A percentile compares a stretch with the other conserved stretches of the same genome.
These are phyloP conservation scores for Scaptomyza graminum DNA, from an alignment of 1,140 invertebrate species.

Conservation along the genomic window DNA sequence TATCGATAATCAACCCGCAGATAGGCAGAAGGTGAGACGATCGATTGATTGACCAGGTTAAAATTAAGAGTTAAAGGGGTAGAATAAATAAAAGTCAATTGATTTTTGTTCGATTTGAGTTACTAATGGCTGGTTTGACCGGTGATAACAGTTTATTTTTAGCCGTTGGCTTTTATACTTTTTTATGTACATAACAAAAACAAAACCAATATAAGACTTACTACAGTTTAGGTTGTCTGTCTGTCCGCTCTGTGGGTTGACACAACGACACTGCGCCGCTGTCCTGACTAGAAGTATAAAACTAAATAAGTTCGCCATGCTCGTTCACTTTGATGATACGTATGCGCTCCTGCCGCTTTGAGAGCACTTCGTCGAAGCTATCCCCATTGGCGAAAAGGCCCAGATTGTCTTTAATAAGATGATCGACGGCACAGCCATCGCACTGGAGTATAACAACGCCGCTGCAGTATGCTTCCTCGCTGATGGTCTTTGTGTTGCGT, in stretches of 20 bases:
- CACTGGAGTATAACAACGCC: conserved; percentile 95
- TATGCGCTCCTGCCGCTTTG: conserved; percentile 89
- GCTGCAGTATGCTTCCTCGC: conserved; percentile 92
- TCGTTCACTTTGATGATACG: conserved; percentile 82
- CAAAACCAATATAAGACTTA: conserved; percentile 27
- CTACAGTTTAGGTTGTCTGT: conserved; percentile 5
- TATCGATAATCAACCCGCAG: conserved; percentile 45
- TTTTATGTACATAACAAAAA: conserved; percentile 32
- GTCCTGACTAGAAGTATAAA: conserved; percentile 52
- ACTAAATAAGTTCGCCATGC: conserved; percentile 77
- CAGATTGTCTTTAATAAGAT: conserved; percentile 96
- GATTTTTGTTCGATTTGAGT: conserved; percentile 9
- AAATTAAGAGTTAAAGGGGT: conserved; percentile 44
- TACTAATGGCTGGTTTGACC: conserved; percentile 36
- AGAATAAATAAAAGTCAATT: conserved; percentile 14
- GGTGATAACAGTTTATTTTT: conserved; percentile 35
- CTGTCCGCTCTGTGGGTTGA: neutral
- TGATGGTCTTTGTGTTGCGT: conserved; percentile 90
- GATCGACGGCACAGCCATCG: conserved; percentile 93
- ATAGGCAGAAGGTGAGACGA: neutral
- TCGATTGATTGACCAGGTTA: neutral
- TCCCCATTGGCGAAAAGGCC: conserved; percentile 91
- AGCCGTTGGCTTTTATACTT: conserved; percentile 35
- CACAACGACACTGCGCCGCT: conserved; percentile 39
- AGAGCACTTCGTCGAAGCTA: conserved; percentile 92